Percentiles rank a stretch among this genome's conserved stretches.
phyloP scores from a whole-genome alignment of 2,797 vertebrate species.

The Semaprochilodus insignis region DNA sequence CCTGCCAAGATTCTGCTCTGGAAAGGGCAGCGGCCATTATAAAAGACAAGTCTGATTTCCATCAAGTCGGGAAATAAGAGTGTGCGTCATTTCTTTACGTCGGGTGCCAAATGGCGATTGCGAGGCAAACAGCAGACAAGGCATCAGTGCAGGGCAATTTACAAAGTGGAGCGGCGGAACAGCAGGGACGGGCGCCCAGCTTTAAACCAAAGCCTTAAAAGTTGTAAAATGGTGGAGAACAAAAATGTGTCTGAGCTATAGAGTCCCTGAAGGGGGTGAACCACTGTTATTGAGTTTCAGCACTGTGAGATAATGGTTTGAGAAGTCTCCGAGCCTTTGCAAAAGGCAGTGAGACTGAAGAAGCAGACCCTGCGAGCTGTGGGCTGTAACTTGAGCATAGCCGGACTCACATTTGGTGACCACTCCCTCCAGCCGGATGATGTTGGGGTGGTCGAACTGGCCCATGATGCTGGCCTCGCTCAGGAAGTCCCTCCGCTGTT shows the following conservation, averaged over 20 bases:
- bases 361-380: background rate
- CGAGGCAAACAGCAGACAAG: slow-evolving; percentile 31
- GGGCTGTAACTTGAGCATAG: background rate
- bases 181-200: slow-evolving; percentile 4
- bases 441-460: slow-evolving; percentile 85
- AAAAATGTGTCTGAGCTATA: background rate
- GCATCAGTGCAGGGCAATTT: slow-evolving; percentile 21
- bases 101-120: slow-evolving; percentile 47
- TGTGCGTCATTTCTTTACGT: slow-evolving; percentile 33
- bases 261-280: background rate
- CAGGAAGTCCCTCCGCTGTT: slow-evolving; percentile 93
- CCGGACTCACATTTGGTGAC: slow-evolving; percentile 93
- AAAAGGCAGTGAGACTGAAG: slow-evolving; percentile 6
- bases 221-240: slow-evolving; percentile 8
- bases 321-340: slow-evolving; percentile 18
- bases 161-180: slow-evolving; percentile 16
- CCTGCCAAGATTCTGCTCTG: slow-evolving; percentile 52
- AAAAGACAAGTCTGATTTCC: slow-evolving; percentile 53
- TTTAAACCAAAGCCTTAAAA: slow-evolving; percentile 17
- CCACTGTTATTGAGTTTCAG: background rate
- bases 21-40: slow-evolving; percentile 33
- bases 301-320: background rate
- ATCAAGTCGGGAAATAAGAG: slow-evolving; percentile 36
- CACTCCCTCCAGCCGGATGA: slow-evolving; percentile 93
- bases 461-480: slow-evolving; percentile 85